These are phyloP conservation scores for Rhagologus leucostigma DNA, from an alignment of 2,113 vertebrate species.

Conservation along the genomic window DNA sequence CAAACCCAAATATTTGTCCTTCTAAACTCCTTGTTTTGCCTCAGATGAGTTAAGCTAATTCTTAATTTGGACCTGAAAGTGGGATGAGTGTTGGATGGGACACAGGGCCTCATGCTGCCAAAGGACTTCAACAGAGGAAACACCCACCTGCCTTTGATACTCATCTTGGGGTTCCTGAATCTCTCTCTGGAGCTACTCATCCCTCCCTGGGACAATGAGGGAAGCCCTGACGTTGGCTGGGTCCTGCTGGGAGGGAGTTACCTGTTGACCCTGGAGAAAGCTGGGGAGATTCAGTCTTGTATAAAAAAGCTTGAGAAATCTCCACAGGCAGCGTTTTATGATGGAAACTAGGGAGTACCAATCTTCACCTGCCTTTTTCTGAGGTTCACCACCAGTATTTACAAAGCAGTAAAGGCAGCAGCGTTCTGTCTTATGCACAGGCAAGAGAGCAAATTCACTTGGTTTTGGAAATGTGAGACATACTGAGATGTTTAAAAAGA, in stretches of 20 bases:
- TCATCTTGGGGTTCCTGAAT: not conserved
- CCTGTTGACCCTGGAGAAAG: not conserved
- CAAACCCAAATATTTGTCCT: not conserved
- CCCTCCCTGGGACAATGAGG: not conserved
- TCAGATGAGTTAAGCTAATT: not conserved
- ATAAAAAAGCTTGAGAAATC: not conserved
- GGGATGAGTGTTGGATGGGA: not conserved
- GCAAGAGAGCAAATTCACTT: not conserved
- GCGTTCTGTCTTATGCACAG: not conserved
- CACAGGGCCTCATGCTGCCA: not conserved
- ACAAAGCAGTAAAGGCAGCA: not conserved
- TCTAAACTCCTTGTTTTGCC: not conserved
- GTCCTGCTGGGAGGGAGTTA: not conserved
- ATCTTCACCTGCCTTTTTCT: not conserved
- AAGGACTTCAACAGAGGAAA: not conserved
- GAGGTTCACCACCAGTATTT: not conserved
- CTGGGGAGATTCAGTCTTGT: not conserved
- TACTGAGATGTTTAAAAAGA: not conserved
- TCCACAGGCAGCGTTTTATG: fast-evolving
- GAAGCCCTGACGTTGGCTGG: not conserved
- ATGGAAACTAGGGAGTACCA: not conserved
- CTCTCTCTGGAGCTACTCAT: not conserved
- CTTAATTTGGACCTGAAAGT: not conserved
- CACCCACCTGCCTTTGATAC: not conserved
- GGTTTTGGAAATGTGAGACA: not conserved